phyloP scores from a whole-genome alignment of 2,888 invertebrate genomes.

The Leucania comma region DNA sequence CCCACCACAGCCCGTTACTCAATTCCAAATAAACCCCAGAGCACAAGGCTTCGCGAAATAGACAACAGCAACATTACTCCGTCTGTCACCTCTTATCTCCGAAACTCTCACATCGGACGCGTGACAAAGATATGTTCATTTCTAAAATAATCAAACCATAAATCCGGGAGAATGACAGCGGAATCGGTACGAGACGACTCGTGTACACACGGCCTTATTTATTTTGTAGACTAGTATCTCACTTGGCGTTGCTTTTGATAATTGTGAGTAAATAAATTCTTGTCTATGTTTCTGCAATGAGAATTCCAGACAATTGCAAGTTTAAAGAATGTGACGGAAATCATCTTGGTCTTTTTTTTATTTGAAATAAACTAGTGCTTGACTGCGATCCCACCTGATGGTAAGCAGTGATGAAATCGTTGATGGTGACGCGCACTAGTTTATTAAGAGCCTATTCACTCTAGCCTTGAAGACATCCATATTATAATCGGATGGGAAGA shows the following conservation, averaged over 20 bases:
- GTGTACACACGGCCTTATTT: constrained; percentile 64
- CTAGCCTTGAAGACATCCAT: too few species aligned
- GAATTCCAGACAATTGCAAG: too few species aligned
- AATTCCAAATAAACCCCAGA: constrained; percentile 45
- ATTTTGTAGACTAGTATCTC: constrained; percentile 50
- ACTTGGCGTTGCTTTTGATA: constrained; percentile 26
- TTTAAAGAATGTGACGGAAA: too few species aligned
- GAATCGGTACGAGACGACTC: constrained; percentile 58
- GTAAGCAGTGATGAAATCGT: too few species aligned
- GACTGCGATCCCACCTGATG: too few species aligned
- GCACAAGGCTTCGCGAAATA: constrained; percentile 54
- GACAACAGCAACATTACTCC: constrained; percentile 60
- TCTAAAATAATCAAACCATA: constrained; percentile 78
- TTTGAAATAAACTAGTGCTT: too few species aligned
- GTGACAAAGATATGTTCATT: constrained; percentile 76
- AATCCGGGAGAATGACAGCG: constrained; percentile 70
- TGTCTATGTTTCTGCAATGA: too few species aligned
- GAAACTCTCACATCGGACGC: constrained; percentile 64
- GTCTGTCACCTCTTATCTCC: constrained; percentile 67
- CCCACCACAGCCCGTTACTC: constrained; percentile 46
- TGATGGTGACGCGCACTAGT: too few species aligned
- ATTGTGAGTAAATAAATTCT: constrained; percentile 1
- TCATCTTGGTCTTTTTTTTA: too few species aligned
- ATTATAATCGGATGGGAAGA: too few species aligned
- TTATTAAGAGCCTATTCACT: too few species aligned